Base-by-base conservation (phyloP, 2,888 invertebrate species). In the Microlaimidae sp. region DNA sequence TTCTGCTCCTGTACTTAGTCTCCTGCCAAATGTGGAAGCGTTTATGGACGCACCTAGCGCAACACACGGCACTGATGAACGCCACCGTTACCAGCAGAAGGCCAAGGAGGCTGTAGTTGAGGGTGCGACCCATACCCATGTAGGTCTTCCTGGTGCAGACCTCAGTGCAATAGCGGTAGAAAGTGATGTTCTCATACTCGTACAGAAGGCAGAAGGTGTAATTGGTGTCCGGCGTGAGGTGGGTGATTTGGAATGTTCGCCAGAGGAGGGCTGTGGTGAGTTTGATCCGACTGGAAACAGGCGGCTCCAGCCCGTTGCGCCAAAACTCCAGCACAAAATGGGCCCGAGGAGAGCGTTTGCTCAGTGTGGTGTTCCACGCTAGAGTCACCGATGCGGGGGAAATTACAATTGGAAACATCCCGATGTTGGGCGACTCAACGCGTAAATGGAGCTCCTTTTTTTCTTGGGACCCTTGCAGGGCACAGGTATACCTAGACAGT, bases 21-120 rank as follows among this genome's bases (percentile, higher is more conserved):
- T 46, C 51, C 40, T 56, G 54, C 56, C 56, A 56, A 17, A 56
- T 51, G 42, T 55, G 41, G 42, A 50, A 56, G 17, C 53, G 49
- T 19, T 45, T 26, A 29, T 51, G 46, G 13, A 53, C 17, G 29
- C 54, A 56, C 10, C 53, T 42, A 13, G 45, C 38, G 2, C 27
- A 19, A 26, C 54, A 54, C 2, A 55, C 17, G 25, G 26, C 51
- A n/a, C 24, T 10, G 28, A 47, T 13, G 17, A 43, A 17, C n/a
- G 27, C 10, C 21, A 13, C 17, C 23, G 28, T 19, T 21, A 27
- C 7, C 4, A 13, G 5, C 2, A 55, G 2, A 2, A 46, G 2
- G 1, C 19, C 40, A 1, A 42, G n/a, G 13, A 56, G 26, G 17
- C 26, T 40, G 19, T 23, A 23, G 48, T 46, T 28, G 10, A 23